Base-by-base conservation (phyloP, 1,140 invertebrate genomes). In the Physella acuta region DNA sequence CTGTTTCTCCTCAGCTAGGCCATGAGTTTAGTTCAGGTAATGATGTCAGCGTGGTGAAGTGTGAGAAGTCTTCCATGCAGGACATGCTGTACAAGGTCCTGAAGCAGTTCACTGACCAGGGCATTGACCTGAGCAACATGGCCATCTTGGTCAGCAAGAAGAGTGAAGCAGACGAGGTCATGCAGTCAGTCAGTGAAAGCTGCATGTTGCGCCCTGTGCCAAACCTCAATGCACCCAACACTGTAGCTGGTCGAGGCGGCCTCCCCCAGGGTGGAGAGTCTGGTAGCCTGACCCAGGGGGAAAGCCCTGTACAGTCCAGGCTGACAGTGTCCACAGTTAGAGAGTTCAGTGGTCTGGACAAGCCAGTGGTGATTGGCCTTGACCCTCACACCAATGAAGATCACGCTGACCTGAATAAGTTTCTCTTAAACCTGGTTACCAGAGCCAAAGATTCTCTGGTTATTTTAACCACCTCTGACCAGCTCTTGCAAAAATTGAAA, bases 321-420 rank as follows among this genome's bases (percentile, higher is more conserved):
- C 20, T 44, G 39, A 14, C 44, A 5, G 71, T 81, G 44, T 76
- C 79, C 51, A 79, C 78, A 4, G 79, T 81, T 11, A 69, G 72
- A 34, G n/a, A 74, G 17, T 81, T 80, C 60, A 81, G 79, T 75
- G 79, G 79, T 24, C 53, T 81, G 4, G 78, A 79, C 56, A 75
- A 74, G 53, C 64, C 72, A 17, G 66, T 77, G 17, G 70, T 80
- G 20, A 78, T 81, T 59, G 79, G 79, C n/a, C 62, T 81, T 24
- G 76, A 81, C 49, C 79, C 79, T 14, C 66, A 73, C 37, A 72
- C 76, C 1, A 77, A 81, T 70, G 65, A 73, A 11, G 71, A 77
- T 1, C 78, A 81, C 72, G 79, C 78, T 44, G 76, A 78, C 59
- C 64, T 81, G 51, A 72, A 77, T 52, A 81, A 81, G 59, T 78